These are phyloP conservation scores for Brachyhypopomus occidentalis DNA, from an alignment of 2,113 vertebrate species.

Conservation along the genomic window DNA sequence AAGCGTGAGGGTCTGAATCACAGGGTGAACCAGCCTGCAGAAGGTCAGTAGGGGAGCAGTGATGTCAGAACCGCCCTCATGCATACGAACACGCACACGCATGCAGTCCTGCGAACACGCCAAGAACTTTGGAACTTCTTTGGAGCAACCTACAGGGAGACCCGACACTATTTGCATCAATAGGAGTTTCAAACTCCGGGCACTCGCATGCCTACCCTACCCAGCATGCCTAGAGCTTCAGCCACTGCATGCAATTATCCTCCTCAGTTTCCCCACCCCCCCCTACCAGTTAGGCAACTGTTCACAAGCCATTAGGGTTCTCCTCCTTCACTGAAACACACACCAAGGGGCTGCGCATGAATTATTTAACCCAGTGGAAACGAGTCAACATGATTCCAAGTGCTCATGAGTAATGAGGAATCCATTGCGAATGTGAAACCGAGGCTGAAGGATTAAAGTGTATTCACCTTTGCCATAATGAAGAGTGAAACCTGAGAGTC, in stretches of 20 bases:
- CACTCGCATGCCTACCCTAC: no score
- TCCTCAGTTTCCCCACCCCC: no score
- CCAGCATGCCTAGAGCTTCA: no score
- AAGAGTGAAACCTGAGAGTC: constrained; percentile 17
- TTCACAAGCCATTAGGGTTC: not conserved
- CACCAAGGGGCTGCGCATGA: constrained; percentile 18
- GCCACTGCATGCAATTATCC: no score
- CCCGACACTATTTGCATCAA: not conserved
- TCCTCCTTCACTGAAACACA: constrained; percentile 40
- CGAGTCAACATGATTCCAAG: not conserved
- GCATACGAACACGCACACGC: not conserved
- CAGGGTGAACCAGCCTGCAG: constrained; percentile 28
- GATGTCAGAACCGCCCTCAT: constrained; percentile 47
- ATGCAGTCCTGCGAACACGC: not conserved
- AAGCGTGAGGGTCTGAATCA: constrained; percentile 50
- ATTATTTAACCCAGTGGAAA: constrained; percentile 50
- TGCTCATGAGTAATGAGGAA: constrained; percentile 19
- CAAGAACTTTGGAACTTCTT: not conserved
- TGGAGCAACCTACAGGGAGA: not conserved
- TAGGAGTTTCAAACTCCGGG: not conserved
- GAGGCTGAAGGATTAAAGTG: not conserved
- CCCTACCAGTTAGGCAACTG: not conserved
- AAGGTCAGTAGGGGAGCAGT: not conserved
- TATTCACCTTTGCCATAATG: constrained; percentile 2
- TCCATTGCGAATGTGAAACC: constrained; percentile 23